phyloP scores from a whole-genome alignment of 2,113 vertebrate genomes.

The Puntigrus tetrazona region DNA sequence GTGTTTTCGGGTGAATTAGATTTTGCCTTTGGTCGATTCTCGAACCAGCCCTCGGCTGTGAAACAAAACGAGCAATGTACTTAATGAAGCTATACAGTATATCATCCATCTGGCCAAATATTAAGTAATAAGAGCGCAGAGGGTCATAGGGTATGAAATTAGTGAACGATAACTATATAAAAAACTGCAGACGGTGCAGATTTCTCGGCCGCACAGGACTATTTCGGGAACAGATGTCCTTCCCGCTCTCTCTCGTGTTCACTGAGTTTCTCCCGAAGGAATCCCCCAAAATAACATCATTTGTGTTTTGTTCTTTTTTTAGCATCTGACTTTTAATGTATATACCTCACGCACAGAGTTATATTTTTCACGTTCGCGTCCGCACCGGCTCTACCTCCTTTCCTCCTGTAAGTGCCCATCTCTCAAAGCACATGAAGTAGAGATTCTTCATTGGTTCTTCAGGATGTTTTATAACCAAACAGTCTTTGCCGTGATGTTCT shows the following conservation, averaged over 20 bases:
- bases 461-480: too few species aligned
- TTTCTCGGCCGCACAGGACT: background rate
- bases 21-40: background rate
- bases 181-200: slow-evolving; percentile 16
- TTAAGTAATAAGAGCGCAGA: slow-evolving; percentile 4
- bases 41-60: background rate
- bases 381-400: background rate
- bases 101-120: background rate
- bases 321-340: slow-evolving; percentile 42
- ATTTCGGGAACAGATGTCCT: slow-evolving; percentile 41
- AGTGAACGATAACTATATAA: background rate
- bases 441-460: too few species aligned
- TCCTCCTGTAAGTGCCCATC: background rate
- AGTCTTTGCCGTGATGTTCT: too few species aligned
- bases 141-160: background rate
- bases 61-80: background rate
- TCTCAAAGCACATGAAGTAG: background rate
- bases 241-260: background rate
- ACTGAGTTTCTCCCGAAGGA: background rate
- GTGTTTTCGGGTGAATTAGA: background rate
- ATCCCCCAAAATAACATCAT: slow-evolving; percentile 36
- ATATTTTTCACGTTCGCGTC: background rate
- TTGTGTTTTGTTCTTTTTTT: slow-evolving; percentile 19
- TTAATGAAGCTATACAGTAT: background rate
- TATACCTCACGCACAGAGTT: background rate